A percentile compares a stretch with the other conserved stretches of the same genome.
phyloP scores from a whole-genome alignment of 2,113 vertebrate genomes.

The Sminthopsis crassicaudata region DNA sequence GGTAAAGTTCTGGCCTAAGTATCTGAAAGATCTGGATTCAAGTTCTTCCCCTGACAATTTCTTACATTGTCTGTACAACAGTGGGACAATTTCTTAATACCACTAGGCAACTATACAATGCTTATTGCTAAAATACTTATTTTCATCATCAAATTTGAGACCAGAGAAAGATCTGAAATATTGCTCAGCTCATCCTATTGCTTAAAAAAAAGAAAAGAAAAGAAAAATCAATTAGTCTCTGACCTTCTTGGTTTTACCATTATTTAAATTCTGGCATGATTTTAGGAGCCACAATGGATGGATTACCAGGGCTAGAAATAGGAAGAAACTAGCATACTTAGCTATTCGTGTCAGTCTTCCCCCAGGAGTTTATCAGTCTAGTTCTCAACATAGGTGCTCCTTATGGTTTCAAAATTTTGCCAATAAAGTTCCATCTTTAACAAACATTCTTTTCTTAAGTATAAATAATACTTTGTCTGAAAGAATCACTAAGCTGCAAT shows the following conservation, averaged over 20 bases:
- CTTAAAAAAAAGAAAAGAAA: not conserved
- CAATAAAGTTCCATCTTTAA: not conserved
- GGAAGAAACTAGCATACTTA: not conserved
- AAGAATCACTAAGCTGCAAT: conserved; percentile 26
- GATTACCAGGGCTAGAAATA: too few species aligned
- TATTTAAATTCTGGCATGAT: not conserved
- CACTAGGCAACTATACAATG: not conserved
- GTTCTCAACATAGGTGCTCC: not conserved
- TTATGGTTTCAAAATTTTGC: not conserved
- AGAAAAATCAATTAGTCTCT: not conserved
- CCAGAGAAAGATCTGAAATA: not conserved
- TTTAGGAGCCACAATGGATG: not conserved
- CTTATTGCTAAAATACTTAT: not conserved
- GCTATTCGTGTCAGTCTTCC: not conserved
- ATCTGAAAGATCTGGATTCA: not conserved
- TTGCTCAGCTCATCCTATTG: not conserved
- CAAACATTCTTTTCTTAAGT: not conserved
- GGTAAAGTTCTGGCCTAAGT: not conserved
- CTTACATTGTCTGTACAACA: not conserved
- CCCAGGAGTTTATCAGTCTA: not conserved
- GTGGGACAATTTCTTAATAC: not conserved
- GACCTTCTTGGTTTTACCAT: not conserved
- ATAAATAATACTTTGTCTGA: conserved; percentile 7
- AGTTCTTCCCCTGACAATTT: not conserved
- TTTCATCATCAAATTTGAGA: not conserved